These are phyloP conservation scores for Coreoperca whiteheadi DNA, from an alignment of 2,113 vertebrate species.

Conservation along the genomic window DNA sequence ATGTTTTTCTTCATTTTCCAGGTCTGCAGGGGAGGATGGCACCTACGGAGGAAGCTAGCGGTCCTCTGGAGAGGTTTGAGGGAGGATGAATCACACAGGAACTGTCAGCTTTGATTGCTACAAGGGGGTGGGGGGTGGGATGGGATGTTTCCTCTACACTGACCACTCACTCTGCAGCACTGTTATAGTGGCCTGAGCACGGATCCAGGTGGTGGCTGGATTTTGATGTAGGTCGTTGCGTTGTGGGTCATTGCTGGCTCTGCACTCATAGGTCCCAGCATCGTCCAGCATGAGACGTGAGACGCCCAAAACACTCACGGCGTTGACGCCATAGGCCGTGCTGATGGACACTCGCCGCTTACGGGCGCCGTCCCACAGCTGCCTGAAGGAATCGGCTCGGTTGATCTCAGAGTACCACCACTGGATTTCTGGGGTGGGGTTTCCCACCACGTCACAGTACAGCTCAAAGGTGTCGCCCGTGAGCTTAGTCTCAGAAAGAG, in stretches of 20 bases:
- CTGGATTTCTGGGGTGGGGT: constrained; percentile 98
- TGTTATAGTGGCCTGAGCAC: constrained; percentile 96
- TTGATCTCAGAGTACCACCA: constrained; percentile 99
- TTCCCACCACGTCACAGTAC: constrained; percentile 97
- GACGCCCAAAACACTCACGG: constrained; percentile 93
- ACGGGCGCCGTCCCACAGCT: constrained; percentile 95
- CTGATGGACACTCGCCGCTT: constrained; percentile 94
- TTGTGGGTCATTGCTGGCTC: constrained; percentile 96
- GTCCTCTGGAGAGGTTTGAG: constrained; percentile 46
- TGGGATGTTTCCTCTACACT: constrained; percentile 43
- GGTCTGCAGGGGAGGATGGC: constrained; percentile 35
- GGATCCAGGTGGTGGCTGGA: constrained; percentile 96
- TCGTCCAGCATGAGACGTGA: constrained; percentile 92
- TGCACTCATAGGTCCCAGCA: constrained; percentile 97
- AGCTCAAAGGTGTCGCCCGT: constrained; percentile 97
- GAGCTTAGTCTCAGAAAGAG: constrained; percentile 97
- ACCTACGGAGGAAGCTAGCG: constrained; percentile 46
- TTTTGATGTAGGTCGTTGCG: constrained; percentile 97
- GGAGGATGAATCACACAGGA: constrained; percentile 57
- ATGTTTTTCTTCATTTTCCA: constrained; percentile 21
- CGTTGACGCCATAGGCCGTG: constrained; percentile 93
- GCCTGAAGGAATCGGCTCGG: constrained; percentile 95
- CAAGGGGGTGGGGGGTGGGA: not conserved
- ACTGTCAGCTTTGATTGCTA: not conserved
- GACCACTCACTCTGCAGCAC: constrained; percentile 98